phyloP scores from a whole-genome alignment of 2,888 invertebrate genomes.

The Tenthredo amoena region DNA sequence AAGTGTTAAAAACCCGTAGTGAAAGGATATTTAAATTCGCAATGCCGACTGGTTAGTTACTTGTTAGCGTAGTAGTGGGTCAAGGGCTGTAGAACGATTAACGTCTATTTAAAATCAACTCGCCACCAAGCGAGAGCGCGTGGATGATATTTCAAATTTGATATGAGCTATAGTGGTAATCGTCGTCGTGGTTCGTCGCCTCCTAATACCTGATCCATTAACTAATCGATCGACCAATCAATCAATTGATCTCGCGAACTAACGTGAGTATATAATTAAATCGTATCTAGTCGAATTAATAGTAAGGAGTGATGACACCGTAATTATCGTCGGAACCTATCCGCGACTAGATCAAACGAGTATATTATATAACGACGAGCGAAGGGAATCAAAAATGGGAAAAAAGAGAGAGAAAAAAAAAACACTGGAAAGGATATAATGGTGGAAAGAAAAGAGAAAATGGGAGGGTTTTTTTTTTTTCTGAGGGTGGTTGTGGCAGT shows the following conservation, averaged over 20 bases:
- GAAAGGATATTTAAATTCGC: slow-evolving; percentile 33
- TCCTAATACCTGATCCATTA: background rate
- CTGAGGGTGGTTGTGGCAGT: slow-evolving; percentile 51
- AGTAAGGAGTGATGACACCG: no score
- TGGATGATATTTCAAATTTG: slow-evolving; percentile 2
- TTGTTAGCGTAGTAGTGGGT: slow-evolving; percentile 22
- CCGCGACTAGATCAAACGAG: background rate
- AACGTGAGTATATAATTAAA: background rate
- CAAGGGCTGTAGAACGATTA: slow-evolving; percentile 39
- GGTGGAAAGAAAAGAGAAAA: background rate
- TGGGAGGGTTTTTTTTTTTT: background rate
- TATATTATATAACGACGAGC: background rate
- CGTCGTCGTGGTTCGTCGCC: background rate
- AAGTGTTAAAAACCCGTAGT: slow-evolving; percentile 23
- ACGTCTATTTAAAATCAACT: slow-evolving; percentile 32
- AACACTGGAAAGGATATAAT: background rate
- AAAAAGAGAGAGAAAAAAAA: background rate
- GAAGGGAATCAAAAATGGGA: background rate
- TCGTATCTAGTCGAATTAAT: background rate
- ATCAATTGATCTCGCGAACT: background rate
- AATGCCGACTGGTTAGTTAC: background rate
- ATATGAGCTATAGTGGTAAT: background rate
- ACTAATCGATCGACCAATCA: background rate
- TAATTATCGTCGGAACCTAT: background rate
- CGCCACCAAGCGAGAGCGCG: background rate